phyloP scores from a whole-genome alignment of 2,888 invertebrate species.

The Panzeria rudis region DNA sequence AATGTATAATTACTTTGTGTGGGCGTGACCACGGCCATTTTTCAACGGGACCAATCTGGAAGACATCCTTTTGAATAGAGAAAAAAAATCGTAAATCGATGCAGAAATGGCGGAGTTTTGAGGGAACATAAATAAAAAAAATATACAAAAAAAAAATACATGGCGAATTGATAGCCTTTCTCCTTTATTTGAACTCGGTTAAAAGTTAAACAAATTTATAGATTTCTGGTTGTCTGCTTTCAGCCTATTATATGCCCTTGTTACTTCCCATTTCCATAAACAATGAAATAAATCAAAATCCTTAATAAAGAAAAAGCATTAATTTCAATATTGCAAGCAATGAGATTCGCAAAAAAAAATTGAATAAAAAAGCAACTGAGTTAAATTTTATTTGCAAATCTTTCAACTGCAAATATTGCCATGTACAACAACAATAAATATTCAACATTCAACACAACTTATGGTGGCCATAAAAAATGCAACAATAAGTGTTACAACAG shows the following conservation, averaged over 20 bases:
- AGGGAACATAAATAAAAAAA: too few species aligned
- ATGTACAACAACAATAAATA: conserved; percentile 48
- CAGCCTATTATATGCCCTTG: not conserved
- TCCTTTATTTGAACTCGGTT: too few species aligned
- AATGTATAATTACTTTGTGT: too few species aligned
- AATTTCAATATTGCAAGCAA: conserved; percentile 36
- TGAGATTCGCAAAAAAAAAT: conserved; percentile 12
- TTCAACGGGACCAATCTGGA: too few species aligned
- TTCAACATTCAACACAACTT: conserved; percentile 72
- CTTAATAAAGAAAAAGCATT: conserved; percentile 31
- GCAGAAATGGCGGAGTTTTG: too few species aligned
- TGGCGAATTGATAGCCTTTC: too few species aligned
- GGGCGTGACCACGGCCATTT: too few species aligned
- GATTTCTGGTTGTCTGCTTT: too few species aligned
- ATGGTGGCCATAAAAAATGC: conserved; percentile 72
- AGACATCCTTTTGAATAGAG: too few species aligned
- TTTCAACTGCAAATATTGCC: conserved; percentile 23
- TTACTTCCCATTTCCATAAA: not conserved
- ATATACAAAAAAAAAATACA: too few species aligned
- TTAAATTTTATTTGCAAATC: conserved; percentile 61
- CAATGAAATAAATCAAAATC: conserved; percentile 35
- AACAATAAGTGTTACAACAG: conserved; percentile 72
- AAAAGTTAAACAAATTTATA: too few species aligned
- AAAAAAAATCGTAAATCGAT: too few species aligned
- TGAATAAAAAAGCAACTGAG: conserved; percentile 9